Evolutionary conservation across 2,113 vertebrate genomes (phyloP).

Genomic region (Hippotragus niger): DNA sequence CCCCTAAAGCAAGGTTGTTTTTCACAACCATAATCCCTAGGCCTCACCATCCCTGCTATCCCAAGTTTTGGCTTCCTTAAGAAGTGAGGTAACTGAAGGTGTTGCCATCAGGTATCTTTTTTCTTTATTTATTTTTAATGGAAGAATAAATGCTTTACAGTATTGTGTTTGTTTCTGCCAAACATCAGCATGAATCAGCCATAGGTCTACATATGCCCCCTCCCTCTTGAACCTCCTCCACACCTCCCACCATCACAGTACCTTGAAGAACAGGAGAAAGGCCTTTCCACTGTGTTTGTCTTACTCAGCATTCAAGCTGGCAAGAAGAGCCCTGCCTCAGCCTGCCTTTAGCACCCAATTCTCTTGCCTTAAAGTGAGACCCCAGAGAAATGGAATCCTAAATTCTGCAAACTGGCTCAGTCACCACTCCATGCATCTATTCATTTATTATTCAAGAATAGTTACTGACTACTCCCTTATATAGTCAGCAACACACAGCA

Average conservation of each 20-base stretch:
- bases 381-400: neutral
- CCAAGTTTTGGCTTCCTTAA: neutral
- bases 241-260: neutral
- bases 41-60: neutral
- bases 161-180: neutral
- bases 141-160: neutral
- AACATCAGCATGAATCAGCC: neutral
- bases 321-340: neutral
- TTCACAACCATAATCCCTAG: neutral
- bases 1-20: neutral
- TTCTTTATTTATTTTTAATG: neutral
- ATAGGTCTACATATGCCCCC: neutral
- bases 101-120: neutral
- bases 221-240: neutral
- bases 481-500: neutral
- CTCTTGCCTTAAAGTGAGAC: neutral
- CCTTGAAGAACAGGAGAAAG: neutral
- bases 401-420: neutral
- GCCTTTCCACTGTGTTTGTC: neutral
- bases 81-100: neutral
- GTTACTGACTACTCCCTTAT: neutral
- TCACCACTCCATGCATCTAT: neutral
- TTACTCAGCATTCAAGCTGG: neutral
- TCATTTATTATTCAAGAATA: neutral
- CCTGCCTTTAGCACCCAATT: neutral